These are phyloP conservation scores for Drosophila tanythrix DNA, from an alignment of 2,888 invertebrate species.

Conservation along the genomic window DNA sequence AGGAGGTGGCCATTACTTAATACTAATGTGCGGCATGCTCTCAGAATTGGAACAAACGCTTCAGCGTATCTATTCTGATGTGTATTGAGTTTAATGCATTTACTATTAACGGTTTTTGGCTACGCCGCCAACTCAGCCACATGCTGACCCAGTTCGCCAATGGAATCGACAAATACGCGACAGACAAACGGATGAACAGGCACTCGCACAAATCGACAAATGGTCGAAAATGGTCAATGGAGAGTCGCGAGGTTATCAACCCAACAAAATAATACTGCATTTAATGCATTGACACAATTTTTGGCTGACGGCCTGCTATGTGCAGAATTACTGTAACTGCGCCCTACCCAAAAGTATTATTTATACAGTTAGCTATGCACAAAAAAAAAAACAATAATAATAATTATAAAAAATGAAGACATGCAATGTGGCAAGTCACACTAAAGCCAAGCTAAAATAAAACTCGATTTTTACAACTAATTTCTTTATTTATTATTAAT, in stretches of 20 bases:
- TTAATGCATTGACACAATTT: slow-evolving; percentile 76
- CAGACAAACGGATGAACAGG: slow-evolving; percentile 6
- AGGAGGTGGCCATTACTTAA: slow-evolving; percentile 59
- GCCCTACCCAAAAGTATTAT: slow-evolving; percentile 40
- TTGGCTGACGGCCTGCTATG: slow-evolving; percentile 55
- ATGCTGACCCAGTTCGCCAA: slow-evolving; percentile 74
- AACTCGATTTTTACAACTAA: background rate
- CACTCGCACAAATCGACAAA: slow-evolving; percentile 1
- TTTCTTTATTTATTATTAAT: background rate
- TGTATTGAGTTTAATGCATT: slow-evolving; percentile 69
- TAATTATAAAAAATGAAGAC: background rate
- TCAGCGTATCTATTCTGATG: slow-evolving; percentile 23
- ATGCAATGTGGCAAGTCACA: slow-evolving; percentile 2
- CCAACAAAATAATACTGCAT: slow-evolving; percentile 51
- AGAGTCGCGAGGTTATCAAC: slow-evolving; percentile 68
- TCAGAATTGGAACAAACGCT: slow-evolving; percentile 75
- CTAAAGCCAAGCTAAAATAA: background rate
- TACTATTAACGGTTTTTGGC: slow-evolving; percentile 73
- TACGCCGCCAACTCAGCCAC: slow-evolving; percentile 44
- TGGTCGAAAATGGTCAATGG: slow-evolving; percentile 5
- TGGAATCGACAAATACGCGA: slow-evolving; percentile 71
- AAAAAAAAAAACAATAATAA: background rate
- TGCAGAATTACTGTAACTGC: slow-evolving; percentile 63
- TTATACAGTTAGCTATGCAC: slow-evolving; percentile 37
- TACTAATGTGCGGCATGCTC: slow-evolving; percentile 75